Conservation (phyloP, 1,140 invertebrate species). For the Papilio aristodemus region DNA sequence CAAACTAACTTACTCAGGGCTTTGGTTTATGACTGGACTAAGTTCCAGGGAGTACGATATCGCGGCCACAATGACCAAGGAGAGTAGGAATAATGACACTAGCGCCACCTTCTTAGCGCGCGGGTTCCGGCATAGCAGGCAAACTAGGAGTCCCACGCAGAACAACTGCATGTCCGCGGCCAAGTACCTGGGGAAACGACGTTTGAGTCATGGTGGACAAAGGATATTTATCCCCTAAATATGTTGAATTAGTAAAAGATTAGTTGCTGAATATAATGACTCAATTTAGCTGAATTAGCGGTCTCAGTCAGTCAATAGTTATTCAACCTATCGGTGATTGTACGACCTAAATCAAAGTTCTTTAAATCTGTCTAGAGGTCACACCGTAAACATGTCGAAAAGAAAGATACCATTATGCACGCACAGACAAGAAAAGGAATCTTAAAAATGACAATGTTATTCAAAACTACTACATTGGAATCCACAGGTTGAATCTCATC, state of each 20-base stretch:
- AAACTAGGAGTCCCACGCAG: slow-evolving; percentile 55
- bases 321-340: too few species aligned
- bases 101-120: slow-evolving; percentile 46
- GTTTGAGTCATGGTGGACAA: background rate
- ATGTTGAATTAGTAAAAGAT: background rate
- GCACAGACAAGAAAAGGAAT: too few species aligned
- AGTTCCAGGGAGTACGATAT: slow-evolving; percentile 65
- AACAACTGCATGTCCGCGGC: slow-evolving; percentile 71
- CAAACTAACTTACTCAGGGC: slow-evolving; percentile 65
- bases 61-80: slow-evolving; percentile 50
- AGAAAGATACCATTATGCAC: too few species aligned
- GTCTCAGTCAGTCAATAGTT: too few species aligned
- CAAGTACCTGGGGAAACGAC: slow-evolving; percentile 61
- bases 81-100: slow-evolving; percentile 41
- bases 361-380: too few species aligned
- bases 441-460: too few species aligned
- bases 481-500: too few species aligned
- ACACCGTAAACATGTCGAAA: too few species aligned
- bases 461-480: too few species aligned
- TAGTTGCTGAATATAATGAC: too few species aligned
- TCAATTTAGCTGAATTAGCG: too few species aligned
- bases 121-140: slow-evolving; percentile 48
- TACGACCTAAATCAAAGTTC: too few species aligned
- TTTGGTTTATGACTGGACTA: slow-evolving; percentile 58
- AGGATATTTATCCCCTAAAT: background rate